A percentile compares a stretch with the other conserved stretches of the same genome.
Conservation (phyloP, 2,888 invertebrate species). For the Chrysotoxum bicinctum region DNA sequence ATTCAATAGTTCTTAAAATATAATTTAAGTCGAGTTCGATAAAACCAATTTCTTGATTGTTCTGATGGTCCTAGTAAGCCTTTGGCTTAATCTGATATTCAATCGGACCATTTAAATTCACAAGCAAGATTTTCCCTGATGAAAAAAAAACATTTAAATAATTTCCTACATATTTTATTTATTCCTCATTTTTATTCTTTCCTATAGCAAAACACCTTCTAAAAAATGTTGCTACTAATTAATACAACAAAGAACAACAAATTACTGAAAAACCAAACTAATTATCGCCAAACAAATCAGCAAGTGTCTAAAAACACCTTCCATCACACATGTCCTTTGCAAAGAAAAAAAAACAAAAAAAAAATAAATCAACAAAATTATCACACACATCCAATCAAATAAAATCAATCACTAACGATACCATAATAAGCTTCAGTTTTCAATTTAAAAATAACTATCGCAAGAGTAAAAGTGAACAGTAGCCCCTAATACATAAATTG, state of each 20-base stretch:
- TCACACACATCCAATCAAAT: constrained; percentile 55
- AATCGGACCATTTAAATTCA: no score
- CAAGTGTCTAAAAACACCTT: constrained; percentile 36
- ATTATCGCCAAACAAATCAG: constrained; percentile 15
- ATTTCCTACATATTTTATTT: background rate
- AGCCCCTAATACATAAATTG: constrained; percentile 69
- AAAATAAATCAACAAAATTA: background rate
- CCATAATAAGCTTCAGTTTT: constrained; percentile 60
- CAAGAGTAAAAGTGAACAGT: constrained; percentile 70
- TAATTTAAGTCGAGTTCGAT: no score
- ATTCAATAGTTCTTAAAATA: no score
- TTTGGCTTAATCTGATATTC: no score
- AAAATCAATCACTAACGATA: constrained; percentile 63
- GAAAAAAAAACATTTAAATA: background rate
- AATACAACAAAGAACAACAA: constrained; percentile 3
- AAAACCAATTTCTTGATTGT: no score
- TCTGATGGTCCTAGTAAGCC: no score
- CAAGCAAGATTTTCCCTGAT: no score
- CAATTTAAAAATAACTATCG: constrained; percentile 61
- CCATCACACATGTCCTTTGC: constrained; percentile 45
- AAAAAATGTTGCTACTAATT: background rate
- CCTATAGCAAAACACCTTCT: background rate
- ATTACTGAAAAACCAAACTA: background rate
- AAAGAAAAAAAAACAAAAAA: constrained; percentile 17
- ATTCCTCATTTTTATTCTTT: no score